Evolutionary conservation across 2,888 invertebrate genomes (phyloP).

Genomic region (Monoplex corrugatus): DNA sequence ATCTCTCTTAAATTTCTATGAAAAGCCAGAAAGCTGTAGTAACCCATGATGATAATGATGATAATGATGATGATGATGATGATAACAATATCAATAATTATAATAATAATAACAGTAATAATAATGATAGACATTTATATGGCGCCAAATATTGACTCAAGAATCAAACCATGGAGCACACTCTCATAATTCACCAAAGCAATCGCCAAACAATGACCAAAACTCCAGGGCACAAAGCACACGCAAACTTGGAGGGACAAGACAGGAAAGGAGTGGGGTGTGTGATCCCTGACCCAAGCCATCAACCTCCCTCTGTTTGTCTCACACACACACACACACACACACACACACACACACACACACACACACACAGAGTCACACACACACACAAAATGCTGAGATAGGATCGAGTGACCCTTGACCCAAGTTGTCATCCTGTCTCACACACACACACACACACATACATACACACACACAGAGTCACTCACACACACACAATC

Average conservation of each 20-base stretch:
- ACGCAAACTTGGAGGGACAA: too few relatives aligned
- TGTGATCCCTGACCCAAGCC: too few relatives aligned
- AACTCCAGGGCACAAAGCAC: too few relatives aligned
- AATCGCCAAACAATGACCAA: too few relatives aligned
- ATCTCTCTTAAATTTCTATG: too few relatives aligned
- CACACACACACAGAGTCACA: background rate
- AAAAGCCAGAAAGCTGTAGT: too few relatives aligned
- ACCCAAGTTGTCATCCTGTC: too few relatives aligned
- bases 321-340: background rate
- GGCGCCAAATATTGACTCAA: background rate
- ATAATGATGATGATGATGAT: background rate
- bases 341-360: background rate
- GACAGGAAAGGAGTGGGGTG: too few relatives aligned
- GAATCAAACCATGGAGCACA: background rate
- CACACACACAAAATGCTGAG: background rate
- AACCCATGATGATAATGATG: too few relatives aligned
- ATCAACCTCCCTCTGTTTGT: background rate
- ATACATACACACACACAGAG: background rate
- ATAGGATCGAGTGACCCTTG: too few relatives aligned
- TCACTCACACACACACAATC: background rate
- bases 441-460: background rate
- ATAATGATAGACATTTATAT: background rate
- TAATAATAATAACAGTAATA: background rate
- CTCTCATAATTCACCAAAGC: too few relatives aligned
- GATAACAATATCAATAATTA: background rate